phyloP scores from a whole-genome alignment of 2,888 invertebrate genomes.

The Muscina levida region DNA sequence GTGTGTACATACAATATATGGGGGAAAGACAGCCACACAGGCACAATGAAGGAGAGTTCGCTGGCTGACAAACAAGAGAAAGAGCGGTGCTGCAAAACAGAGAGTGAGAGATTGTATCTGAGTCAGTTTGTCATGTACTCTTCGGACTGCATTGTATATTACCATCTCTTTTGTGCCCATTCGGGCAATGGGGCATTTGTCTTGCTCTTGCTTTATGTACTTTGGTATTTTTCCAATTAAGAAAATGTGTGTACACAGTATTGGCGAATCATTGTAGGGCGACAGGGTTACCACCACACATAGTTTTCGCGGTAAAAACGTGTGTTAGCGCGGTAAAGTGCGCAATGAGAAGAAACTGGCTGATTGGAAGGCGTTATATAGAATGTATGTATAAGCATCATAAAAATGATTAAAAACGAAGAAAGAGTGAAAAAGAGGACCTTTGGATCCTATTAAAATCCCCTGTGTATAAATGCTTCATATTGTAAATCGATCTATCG shows the following conservation, averaged over 20 bases:
- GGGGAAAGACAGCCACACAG: conserved; percentile 3
- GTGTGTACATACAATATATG: conserved; percentile 46
- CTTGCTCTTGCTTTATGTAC: conserved; percentile 57
- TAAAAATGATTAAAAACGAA: no score
- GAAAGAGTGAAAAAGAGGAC: no score
- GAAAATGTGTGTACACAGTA: conserved; percentile 51
- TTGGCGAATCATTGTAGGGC: conserved; percentile 58
- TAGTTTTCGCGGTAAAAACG: no score
- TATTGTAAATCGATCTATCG: no score
- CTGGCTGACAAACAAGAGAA: neutral
- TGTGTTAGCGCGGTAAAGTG: no score
- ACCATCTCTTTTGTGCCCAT: neutral
- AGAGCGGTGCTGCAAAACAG: neutral
- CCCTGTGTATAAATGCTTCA: no score
- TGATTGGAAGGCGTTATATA: no score
- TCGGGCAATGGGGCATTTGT: neutral
- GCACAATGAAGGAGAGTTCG: conserved; percentile 27
- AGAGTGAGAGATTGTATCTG: no score
- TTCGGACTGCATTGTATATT: neutral
- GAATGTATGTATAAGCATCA: no score
- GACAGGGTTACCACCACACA: conserved; percentile 49
- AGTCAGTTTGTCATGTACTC: no score
- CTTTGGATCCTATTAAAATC: no score
- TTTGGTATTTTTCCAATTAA: conserved; percentile 61
- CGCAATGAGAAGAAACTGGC: no score